Conservation (phyloP, 2,888 invertebrate species). For the Phyllotreta striolata region DNA sequence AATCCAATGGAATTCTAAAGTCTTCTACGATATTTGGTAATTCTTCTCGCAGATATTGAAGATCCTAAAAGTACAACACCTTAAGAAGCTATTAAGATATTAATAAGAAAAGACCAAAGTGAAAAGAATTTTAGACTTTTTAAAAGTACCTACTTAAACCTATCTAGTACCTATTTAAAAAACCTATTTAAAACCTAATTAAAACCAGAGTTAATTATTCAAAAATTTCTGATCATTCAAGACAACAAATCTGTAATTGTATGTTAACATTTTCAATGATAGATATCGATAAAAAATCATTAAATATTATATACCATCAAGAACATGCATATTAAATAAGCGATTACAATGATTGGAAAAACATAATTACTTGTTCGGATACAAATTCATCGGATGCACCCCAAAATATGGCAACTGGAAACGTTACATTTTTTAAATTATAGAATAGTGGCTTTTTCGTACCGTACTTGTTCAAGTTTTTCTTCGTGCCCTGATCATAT, state of each 20-base stretch:
- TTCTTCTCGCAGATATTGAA: conserved; percentile 2
- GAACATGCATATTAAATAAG: not conserved
- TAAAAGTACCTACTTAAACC: no score
- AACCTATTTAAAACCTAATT: no score
- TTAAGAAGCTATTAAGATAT: no score
- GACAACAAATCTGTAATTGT: no score
- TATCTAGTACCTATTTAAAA: no score
- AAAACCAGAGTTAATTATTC: no score
- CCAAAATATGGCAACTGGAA: conserved; percentile 67
- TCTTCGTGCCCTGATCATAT: conserved; percentile 60
- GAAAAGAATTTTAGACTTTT: no score
- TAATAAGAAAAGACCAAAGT: no score
- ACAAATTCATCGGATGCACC: conserved; percentile 73
- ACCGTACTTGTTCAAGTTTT: conserved; percentile 64
- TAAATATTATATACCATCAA: no score
- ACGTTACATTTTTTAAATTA: conserved; percentile 63
- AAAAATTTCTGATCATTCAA: no score
- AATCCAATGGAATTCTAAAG: not conserved
- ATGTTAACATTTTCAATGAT: no score
- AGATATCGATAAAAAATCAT: no score
- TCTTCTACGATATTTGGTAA: conserved; percentile 1
- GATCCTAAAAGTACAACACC: not conserved
- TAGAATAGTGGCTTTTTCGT: conserved; percentile 64
- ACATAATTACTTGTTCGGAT: conserved; percentile 47
- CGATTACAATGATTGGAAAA: not conserved